phyloP scores from a whole-genome alignment of 2,888 invertebrate genomes.

The Cosmopolites sordidus region DNA sequence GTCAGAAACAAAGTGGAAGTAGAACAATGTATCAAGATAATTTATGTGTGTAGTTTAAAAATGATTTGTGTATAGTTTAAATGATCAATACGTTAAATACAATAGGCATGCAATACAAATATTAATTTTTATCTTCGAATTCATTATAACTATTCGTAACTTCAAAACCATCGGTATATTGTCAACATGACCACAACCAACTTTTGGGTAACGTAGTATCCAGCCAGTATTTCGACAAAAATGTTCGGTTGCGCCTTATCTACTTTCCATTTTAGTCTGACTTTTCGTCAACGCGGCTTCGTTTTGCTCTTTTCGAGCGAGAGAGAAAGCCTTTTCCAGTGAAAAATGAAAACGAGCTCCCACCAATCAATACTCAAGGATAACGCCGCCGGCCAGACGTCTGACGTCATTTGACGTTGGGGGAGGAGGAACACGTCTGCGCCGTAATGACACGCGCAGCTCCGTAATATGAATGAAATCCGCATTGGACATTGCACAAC shows the following conservation, averaged over 20 bases:
- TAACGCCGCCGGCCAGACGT: conserved; percentile 21
- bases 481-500: neutral
- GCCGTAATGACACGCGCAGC: conserved; percentile 8
- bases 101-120: too few relatives aligned
- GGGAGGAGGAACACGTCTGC: conserved; percentile 6
- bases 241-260: neutral
- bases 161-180: too few relatives aligned
- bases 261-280: neutral
- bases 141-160: too few relatives aligned
- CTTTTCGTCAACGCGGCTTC: neutral
- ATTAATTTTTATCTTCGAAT: too few relatives aligned
- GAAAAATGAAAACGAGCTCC: conserved; percentile 23
- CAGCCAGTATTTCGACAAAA: too few relatives aligned
- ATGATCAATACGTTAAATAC: too few relatives aligned
- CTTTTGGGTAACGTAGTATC: too few relatives aligned
- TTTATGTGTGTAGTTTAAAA: too few relatives aligned
- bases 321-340: conserved; percentile 20
- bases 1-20: too few relatives aligned
- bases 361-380: conserved; percentile 25
- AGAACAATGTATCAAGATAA: too few relatives aligned
- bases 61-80: too few relatives aligned
- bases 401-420: conserved; percentile 16
- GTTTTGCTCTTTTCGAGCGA: conserved; percentile 6
- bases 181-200: too few relatives aligned
- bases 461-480: conserved; percentile 19